Percentiles rank a stretch among this genome's conserved stretches.
Conservation (phyloP, 2,797 vertebrate genomes). For the Tokudaia tokunoshimensis region DNA sequence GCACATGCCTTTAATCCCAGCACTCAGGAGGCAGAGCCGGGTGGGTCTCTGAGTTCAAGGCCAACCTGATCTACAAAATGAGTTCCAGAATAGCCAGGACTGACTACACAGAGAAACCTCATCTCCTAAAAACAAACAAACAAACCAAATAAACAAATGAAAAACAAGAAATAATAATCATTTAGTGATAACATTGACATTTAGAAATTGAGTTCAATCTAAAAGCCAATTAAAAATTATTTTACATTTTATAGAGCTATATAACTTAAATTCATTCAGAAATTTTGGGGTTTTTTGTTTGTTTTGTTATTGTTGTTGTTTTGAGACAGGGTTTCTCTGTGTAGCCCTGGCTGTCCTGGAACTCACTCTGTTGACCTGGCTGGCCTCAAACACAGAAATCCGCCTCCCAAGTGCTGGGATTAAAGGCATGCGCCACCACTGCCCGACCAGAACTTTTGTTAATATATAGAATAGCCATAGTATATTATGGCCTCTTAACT, state of each 20-base stretch:
- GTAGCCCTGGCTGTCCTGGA: no score
- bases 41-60: not conserved
- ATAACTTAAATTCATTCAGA: conserved; percentile 51
- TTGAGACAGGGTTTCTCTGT: no score
- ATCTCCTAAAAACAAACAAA: not conserved
- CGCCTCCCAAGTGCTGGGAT: no score
- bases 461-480: conserved; percentile 25
- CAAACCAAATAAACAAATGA: not conserved
- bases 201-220: conserved; percentile 53
- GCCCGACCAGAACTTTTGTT: not conserved
- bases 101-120: not conserved
- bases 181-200: conserved; percentile 47
- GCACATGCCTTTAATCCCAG: not conserved
- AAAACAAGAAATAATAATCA: not conserved
- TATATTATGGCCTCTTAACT: conserved; percentile 37
- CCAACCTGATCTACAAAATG: not conserved
- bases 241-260: conserved; percentile 57
- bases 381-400: no score
- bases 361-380: no score
- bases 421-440: no score
- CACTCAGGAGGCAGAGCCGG: no score
- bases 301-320: no score
- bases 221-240: conserved; percentile 49
- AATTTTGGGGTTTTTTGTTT: not conserved
- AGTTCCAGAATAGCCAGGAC: not conserved